Evolutionary conservation across 2,797 vertebrate species (phyloP), one percentile per base, ranked within the genome.

Genomic region (Gymnodraco acuticeps): DNA sequence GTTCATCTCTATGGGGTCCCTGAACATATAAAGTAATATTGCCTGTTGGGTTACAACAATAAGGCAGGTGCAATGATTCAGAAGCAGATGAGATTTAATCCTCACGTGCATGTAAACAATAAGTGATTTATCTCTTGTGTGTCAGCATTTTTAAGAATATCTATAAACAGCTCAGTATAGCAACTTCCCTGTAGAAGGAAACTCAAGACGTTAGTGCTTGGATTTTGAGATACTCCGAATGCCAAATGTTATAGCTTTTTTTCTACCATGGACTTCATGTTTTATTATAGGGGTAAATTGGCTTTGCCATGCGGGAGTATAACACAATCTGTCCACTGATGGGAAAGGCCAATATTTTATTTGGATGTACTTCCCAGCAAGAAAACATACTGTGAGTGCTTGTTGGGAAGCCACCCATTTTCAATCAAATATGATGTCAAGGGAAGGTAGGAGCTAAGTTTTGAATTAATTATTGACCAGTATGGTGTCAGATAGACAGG

Each of bases 321-420:
- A 19, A 64, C 54, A 69, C 6, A 60, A 19, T 64, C 20, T 45
- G 9, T 64, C 41, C 19, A 45, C 23, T 56, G 33, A 68, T 3
- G 14, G 46, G 50, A 31, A 59, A 64, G 53, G 17, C 38, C 23
- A 50, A 65, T 47, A 73, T 76, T 73, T 56, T 33, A 77, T 73
- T 64, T 67, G 48, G 33, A 15, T 59, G 11, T 14, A 11, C 16
- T 53, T 31, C 8, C 9, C 1, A 63, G 14, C 64, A 62, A 70
- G 51, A 38, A 38, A 38, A 38, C 33, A 38, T 38, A 38, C 7
- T 38, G 3, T 27, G 4, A 9, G 33, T 38, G 33, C 33, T 38
- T 38, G 69, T 66, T 56, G 47, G 20, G 20, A 19, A 23, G n/a
- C 41, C 6, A 33, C 23, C 27, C n/a, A 5, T 55, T 20, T 64